Base-by-base conservation (phyloP, 2,797 vertebrate genomes). In the Pogoniulus pusillus region DNA sequence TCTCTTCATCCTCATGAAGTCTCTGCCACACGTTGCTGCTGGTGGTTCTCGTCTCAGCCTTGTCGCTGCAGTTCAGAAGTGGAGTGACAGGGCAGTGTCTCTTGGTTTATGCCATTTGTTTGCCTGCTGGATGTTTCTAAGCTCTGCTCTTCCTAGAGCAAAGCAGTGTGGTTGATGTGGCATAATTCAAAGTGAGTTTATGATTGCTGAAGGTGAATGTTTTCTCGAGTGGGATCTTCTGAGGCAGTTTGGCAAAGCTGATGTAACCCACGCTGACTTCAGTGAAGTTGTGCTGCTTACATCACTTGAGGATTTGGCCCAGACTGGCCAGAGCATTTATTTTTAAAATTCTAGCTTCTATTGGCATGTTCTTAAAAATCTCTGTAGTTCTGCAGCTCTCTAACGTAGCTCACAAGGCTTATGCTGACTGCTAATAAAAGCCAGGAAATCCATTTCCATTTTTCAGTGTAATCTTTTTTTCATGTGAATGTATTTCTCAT, bases 401-500 rank as follows among this genome's bases (percentile, higher is more conserved):
- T 88, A n/a, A 87, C 95, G 93, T 65, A 93, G 71, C 71, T 93
- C 76, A 62, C 83, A 93, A 95, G 90, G 77, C 84, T 76, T 82
- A 87, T 45, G 65, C 75, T 85, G 78, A 57, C 82, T 96, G 65
- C 69, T 92, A 93, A 91, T 95, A 91, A 81, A 96, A 81, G 96
- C 82, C 65, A 91, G 90, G 91, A 94, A 82, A 85, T 77, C 75
- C 35, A 51, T 83, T 91, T 94, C 86, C 82, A 89, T 90, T 95
- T 93, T 93, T 91, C 90, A 93, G 73, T 89, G 76, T 93, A 93
- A 95, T 94, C 90, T 93, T 93, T 93, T 93, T 96, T 96, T 95
- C 75, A 94, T 95, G 90, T 14, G 60, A 93, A 87, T 93, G 63
- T 87, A 62, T 92, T 95, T 94, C 93, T 95, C 83, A 91, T 92